Evolutionary conservation across 2,888 invertebrate species (phyloP), one percentile per base, ranked within the genome.

Genomic region (Nemapogon koenigi): DNA sequence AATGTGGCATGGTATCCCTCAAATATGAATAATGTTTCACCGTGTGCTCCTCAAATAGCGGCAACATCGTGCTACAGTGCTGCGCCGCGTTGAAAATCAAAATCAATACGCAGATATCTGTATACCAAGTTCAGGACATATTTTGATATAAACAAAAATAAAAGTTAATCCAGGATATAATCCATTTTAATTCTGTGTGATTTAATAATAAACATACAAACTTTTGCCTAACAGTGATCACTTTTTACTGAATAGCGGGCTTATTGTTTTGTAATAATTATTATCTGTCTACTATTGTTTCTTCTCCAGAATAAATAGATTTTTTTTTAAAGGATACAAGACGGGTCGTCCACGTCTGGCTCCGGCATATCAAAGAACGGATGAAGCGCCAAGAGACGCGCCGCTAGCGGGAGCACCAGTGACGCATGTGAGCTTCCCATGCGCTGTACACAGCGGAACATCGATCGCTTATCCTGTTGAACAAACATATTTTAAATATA

Each of bases 341-440:
- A 86, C 1, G 95, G 92, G 63, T 97, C 97, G 51, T 97, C 96
- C 2, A 98, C 93, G 59, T 97, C 94, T 0, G 93, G 93, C 61
- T 98, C 98, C 0, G 96, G 90, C 52, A 91, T 93, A 60, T 97
- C 96, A 62, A 98, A 96, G 71, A 95, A 96, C 0, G 97, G 97
- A 79, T 99, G 97, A 43, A 94, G 89, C 46, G 89, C 90, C 11
- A 99, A 81, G 40, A 99, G 81, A 48, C 94, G 90, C 1, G 94
- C 89, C 1, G 94, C 90, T 25, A 98, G 79, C 2, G 95, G 92
- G 50, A 96, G 81, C 2, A 94, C 93, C 16, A 97, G 79, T 46
- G 93, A 87, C 0, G 97, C 89, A 80, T 99, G 97, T 41, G 91
- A 88, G 31, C 86, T 84, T 27, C 98, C 98, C 46, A 99, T 81